A percentile compares a stretch with the other conserved stretches of the same genome.
phyloP scores from a whole-genome alignment of 2,113 vertebrate genomes.

The Illadopsis cleaveri region DNA sequence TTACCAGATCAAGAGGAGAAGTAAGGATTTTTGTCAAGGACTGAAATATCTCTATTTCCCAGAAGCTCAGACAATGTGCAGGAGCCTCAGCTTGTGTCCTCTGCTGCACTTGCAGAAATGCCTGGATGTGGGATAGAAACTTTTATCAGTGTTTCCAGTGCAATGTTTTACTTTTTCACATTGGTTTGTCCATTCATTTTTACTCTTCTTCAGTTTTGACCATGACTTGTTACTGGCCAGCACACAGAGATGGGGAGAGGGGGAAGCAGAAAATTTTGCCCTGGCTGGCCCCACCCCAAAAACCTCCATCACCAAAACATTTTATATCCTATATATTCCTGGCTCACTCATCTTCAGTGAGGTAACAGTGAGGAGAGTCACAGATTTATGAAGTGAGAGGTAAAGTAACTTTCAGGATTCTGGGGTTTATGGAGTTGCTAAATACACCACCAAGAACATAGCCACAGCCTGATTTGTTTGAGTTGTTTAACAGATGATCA shows the following conservation, averaged over 20 bases:
- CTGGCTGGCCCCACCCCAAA: not conserved
- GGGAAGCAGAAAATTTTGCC: not conserved
- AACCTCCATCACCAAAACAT: not conserved
- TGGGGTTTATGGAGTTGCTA: not conserved
- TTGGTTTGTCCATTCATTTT: not conserved
- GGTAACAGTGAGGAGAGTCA: not conserved
- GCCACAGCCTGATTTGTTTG: not conserved
- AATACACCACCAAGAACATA: not conserved
- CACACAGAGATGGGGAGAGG: not conserved
- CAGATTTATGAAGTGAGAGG: not conserved
- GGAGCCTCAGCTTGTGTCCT: not conserved
- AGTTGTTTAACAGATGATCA: not conserved
- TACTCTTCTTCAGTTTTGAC: not conserved
- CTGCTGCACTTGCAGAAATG: not conserved
- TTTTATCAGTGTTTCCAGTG: not conserved
- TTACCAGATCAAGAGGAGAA: not conserved
- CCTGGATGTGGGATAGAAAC: not conserved
- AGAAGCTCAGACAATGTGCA: not conserved
- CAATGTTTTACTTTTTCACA: not conserved
- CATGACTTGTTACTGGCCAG: accelerated
- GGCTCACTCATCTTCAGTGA: not conserved
- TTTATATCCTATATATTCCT: not conserved
- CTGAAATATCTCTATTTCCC: not conserved
- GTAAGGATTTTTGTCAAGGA: not conserved
- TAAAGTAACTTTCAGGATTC: not conserved